A percentile compares a stretch with the other conserved stretches of the same genome.
Evolutionary conservation across 2,113 vertebrate species (phyloP).

Genomic region (Ceratotherium simum): DNA sequence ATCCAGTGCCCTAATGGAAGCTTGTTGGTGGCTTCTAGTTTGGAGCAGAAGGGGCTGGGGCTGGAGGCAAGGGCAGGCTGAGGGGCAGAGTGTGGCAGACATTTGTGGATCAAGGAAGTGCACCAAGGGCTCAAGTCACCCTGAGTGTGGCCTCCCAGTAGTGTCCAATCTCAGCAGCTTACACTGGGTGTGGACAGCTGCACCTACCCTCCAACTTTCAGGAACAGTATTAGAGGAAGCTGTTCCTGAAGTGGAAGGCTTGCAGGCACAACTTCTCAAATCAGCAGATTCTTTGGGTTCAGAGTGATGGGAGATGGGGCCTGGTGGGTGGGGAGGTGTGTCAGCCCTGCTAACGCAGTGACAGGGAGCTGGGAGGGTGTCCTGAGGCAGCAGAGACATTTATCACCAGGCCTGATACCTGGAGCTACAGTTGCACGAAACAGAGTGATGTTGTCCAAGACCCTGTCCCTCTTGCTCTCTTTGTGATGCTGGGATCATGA

Average conservation of each 20-base stretch:
- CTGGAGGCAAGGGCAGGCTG: not conserved
- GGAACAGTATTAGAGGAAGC: not conserved
- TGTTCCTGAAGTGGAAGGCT: not conserved
- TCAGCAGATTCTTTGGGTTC: not conserved
- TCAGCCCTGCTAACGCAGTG: not conserved
- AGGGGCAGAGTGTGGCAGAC: not conserved
- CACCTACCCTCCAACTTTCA: not conserved
- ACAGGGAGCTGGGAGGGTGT: not conserved
- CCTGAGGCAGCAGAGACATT: not conserved
- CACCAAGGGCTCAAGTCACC: not conserved
- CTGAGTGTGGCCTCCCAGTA: not conserved
- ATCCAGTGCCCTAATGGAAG: not conserved
- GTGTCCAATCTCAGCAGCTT: not conserved
- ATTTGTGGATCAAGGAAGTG: not conserved
- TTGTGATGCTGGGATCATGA: not conserved
- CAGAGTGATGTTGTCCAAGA: not conserved
- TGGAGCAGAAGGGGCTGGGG: not conserved
- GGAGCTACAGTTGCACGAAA: not conserved
- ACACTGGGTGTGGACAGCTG: not conserved
- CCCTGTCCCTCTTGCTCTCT: not conserved
- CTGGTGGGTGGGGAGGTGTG: not conserved
- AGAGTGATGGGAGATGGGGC: not conserved
- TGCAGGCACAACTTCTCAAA: not conserved
- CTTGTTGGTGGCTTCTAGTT: not conserved
- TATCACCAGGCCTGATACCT: not conserved